Percentiles rank a stretch among this genome's conserved stretches.
These are phyloP conservation scores for Cotesia glomerata DNA, from an alignment of 1,140 invertebrate species.

Conservation along the genomic window DNA sequence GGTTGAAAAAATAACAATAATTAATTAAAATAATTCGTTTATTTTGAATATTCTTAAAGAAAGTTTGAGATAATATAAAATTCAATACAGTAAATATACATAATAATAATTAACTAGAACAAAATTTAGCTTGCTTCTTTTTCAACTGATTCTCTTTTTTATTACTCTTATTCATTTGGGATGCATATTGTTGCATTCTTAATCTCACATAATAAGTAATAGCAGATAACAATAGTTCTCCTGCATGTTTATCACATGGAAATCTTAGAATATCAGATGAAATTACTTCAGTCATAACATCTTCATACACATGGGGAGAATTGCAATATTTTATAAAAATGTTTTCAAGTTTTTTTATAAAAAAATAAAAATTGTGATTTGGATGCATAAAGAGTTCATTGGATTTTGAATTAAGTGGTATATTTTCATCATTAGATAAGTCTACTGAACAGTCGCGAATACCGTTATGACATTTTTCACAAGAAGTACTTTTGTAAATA, in stretches of 20 bases:
- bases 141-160: neutral
- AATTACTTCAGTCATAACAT: conserved; percentile 2
- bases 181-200: neutral
- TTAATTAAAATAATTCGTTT: too few species aligned
- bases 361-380: conserved; percentile 5
- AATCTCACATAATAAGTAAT: neutral
- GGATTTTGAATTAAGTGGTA: conserved; percentile 4
- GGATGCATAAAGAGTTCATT: conserved; percentile 19
- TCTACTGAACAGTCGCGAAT: neutral
- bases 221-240: neutral
- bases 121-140: neutral
- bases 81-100: too few species aligned
- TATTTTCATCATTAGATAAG: neutral
- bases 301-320: conserved; percentile 2
- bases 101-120: neutral
- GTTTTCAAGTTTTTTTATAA: conserved; percentile 14
- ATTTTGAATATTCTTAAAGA: too few species aligned
- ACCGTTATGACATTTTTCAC: neutral
- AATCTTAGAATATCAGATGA: neutral
- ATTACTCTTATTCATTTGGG: neutral
- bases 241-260: conserved; percentile 11
- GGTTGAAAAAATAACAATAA: too few species aligned
- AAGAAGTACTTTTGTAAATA: neutral
- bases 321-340: conserved; percentile 18
- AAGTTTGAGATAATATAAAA: too few species aligned